phyloP scores from a whole-genome alignment of 1,140 invertebrate species.

The Spodoptera litura region DNA sequence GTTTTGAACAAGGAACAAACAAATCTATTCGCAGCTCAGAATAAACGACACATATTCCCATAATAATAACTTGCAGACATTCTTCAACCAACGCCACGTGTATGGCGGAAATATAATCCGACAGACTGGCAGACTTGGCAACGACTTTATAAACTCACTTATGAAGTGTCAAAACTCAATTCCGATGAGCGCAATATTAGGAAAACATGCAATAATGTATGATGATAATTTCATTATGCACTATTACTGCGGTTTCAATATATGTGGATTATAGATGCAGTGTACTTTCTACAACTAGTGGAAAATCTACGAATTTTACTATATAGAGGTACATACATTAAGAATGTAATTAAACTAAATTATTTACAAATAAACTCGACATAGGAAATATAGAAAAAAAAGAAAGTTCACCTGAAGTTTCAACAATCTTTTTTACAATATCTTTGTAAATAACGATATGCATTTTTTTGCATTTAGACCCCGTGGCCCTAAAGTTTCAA shows the following conservation, averaged over 20 bases:
- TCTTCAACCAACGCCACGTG: constrained; percentile 17
- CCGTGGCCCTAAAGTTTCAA: too few relatives aligned
- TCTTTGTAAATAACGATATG: too few relatives aligned
- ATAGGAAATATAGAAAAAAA: too few relatives aligned
- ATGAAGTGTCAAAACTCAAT: constrained; percentile 32
- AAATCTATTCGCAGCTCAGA: not conserved
- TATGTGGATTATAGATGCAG: too few relatives aligned
- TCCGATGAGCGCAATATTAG: not conserved
- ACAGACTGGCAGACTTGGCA: constrained; percentile 11
- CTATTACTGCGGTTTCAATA: too few relatives aligned
- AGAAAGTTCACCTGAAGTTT: too few relatives aligned
- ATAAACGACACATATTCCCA: constrained; percentile 16
- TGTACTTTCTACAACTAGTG: not conserved
- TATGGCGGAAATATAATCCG: constrained; percentile 16
- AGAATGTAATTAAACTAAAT: too few relatives aligned
- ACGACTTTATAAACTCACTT: constrained; percentile 36
- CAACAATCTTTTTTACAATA: too few relatives aligned
- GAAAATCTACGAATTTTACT: not conserved
- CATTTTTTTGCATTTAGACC: too few relatives aligned
- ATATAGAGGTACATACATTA: too few relatives aligned
- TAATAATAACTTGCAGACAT: not conserved
- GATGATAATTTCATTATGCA: not conserved
- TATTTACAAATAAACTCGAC: too few relatives aligned
- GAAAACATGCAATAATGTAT: constrained; percentile 11
- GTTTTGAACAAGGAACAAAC: not conserved